These are phyloP conservation scores for Cordilura impudica DNA, from an alignment of 2,888 invertebrate species.

Conservation along the genomic window DNA sequence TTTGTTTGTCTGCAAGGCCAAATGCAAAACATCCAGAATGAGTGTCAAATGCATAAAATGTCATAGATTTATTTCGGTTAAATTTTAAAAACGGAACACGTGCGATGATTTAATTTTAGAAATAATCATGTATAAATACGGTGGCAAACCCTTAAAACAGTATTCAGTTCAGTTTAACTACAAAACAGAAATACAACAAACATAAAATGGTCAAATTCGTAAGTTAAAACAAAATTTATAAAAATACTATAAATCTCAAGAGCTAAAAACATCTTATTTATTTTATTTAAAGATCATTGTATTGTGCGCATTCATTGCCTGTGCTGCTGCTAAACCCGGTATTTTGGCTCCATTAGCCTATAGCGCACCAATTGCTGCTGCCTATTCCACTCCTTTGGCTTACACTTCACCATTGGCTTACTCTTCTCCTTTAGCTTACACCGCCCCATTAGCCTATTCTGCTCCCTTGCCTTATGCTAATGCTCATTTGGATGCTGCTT, in stretches of 20 bases:
- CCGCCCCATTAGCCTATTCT: constrained; percentile 56
- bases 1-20: too few species aligned
- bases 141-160: background rate
- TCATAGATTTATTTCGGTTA: too few species aligned
- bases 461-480: constrained; percentile 56
- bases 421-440: constrained; percentile 71
- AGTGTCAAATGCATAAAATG: too few species aligned
- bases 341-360: constrained; percentile 70
- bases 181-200: constrained; percentile 3
- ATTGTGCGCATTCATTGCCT: constrained; percentile 70
- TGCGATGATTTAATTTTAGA: too few species aligned
- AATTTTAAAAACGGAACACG: too few species aligned
- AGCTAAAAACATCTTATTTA: background rate
- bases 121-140: constrained; percentile 12
- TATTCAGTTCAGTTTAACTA: constrained; percentile 30
- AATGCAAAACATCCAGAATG: too few species aligned
- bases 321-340: constrained; percentile 73
- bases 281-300: constrained; percentile 59
- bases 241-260: background rate
- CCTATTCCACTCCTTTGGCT: constrained; percentile 25
- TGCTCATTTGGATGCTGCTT: constrained; percentile 54
- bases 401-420: constrained; percentile 71
- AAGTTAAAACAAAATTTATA: constrained; percentile 3
- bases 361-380: too few species aligned
- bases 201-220: constrained; percentile 39